These are phyloP conservation scores for Drosophila planitibia DNA, from an alignment of 2,888 invertebrate genomes.

Conservation along the genomic window DNA sequence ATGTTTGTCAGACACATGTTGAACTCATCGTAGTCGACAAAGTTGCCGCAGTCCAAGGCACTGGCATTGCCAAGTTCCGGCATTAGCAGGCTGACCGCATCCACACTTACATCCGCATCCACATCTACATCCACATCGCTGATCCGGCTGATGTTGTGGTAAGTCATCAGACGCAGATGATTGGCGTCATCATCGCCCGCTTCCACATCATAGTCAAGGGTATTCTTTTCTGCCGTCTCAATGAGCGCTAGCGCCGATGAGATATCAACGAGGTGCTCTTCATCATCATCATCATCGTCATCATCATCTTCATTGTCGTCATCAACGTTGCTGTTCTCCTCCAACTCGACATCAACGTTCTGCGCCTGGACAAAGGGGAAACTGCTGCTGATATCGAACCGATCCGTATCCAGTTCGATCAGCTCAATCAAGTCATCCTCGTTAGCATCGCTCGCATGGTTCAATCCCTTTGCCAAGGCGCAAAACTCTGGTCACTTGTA, in stretches of 20 bases:
- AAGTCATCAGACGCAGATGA: conserved; percentile 63
- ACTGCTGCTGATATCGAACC: conserved; percentile 61
- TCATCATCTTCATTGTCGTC: conserved; percentile 35
- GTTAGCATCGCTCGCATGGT: conserved; percentile 68
- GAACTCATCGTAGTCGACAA: conserved; percentile 83
- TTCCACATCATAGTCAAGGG: conserved; percentile 50
- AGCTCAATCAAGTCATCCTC: conserved; percentile 72
- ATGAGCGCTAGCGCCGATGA: conserved; percentile 56
- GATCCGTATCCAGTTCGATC: conserved; percentile 62
- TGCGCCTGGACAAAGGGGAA: conserved; percentile 83
- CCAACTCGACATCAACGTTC: conserved; percentile 45
- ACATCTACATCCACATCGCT: conserved; percentile 37
- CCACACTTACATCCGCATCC: conserved; percentile 54
- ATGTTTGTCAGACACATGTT: conserved; percentile 82
- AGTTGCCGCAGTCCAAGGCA: conserved; percentile 73
- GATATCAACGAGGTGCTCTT: conserved; percentile 43
- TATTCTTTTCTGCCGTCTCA: conserved; percentile 34
- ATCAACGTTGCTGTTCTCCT: conserved; percentile 36
- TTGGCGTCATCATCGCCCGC: conserved; percentile 45
- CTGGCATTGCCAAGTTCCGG: conserved; percentile 73
- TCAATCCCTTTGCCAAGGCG: conserved; percentile 84
- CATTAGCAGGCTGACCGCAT: conserved; percentile 73
- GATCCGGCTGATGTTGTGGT: conserved; percentile 55
- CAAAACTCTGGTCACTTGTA: conserved; percentile 90
- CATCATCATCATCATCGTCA: conserved; percentile 12